Percentiles rank a stretch among this genome's conserved stretches.
Evolutionary conservation across 2,113 vertebrate species (phyloP).

Genomic region (Semicossyphus pulcher): DNA sequence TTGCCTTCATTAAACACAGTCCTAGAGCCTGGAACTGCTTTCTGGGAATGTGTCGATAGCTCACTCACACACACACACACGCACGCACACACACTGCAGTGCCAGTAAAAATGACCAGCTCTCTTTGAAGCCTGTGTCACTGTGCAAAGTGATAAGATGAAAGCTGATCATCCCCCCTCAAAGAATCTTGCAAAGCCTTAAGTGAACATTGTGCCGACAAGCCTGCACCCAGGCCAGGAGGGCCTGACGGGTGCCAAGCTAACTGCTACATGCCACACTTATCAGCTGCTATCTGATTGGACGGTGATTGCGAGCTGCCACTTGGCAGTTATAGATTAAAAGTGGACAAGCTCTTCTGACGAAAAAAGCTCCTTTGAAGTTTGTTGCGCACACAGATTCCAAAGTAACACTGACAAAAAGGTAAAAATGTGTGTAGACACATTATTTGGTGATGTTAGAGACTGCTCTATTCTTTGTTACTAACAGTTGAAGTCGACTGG

Average conservation of each 20-base stretch:
- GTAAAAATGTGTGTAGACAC: constrained; percentile 13
- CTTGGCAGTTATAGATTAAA: constrained; percentile 60
- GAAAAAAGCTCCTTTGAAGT: constrained; percentile 55
- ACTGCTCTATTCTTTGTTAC: no score
- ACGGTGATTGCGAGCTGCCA: constrained; percentile 47
- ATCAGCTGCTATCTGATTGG: constrained; percentile 72
- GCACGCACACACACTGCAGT: constrained; percentile 33
- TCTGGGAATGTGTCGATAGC: constrained; percentile 84
- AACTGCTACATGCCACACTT: constrained; percentile 71
- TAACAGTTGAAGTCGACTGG: no score
- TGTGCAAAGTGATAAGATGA: constrained; percentile 76
- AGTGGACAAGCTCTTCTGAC: constrained; percentile 53
- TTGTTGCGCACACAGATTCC: constrained; percentile 26
- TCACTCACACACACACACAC: constrained; percentile 29
- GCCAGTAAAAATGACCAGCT: constrained; percentile 77
- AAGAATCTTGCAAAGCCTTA: constrained; percentile 37
- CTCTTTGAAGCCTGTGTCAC: constrained; percentile 83
- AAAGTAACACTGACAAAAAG: neutral
- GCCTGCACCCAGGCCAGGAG: constrained; percentile 37
- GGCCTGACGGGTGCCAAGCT: constrained; percentile 51
- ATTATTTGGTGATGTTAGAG: no score
- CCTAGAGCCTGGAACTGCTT: constrained; percentile 83
- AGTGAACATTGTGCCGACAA: constrained; percentile 38
- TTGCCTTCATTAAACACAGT: constrained; percentile 90
- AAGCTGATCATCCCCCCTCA: constrained; percentile 61